phyloP scores from a whole-genome alignment of 2,888 invertebrate genomes.

The Cataglyphis albicans region DNA sequence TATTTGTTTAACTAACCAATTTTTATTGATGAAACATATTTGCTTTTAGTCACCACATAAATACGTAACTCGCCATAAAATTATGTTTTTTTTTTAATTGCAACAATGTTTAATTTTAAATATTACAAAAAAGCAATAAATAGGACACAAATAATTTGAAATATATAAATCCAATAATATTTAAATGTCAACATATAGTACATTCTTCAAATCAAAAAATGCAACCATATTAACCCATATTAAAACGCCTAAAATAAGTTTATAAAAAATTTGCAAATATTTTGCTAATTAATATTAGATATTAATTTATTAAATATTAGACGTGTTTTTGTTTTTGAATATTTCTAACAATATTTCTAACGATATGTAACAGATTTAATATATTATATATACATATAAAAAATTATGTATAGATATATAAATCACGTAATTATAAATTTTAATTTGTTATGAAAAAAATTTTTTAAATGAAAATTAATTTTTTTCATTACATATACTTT shows the following conservation, averaged over 20 bases:
- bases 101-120: constrained; percentile 6
- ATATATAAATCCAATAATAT: constrained; percentile 1
- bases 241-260: not conserved
- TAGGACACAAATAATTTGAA: not conserved
- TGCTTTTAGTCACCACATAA: constrained; percentile 16
- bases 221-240: not conserved
- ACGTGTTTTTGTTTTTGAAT: not conserved
- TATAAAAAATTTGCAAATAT: not conserved
- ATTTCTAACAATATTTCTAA: not conserved
- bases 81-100: not conserved
- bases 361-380: no score
- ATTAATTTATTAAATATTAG: no score
- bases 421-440: not conserved
- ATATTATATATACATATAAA: not conserved
- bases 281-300: not conserved
- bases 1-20: constrained; percentile 7
- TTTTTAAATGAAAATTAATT: not conserved
- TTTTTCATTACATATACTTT: not conserved
- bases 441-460: not conserved
- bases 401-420: not conserved
- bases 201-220: not conserved
- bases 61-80: constrained; percentile 2
- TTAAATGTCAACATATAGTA: not conserved
- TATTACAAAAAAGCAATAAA: not conserved
- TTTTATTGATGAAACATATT: constrained; percentile 16